Evolutionary conservation across 2,797 vertebrate genomes (phyloP), one percentile per base, ranked within the genome.

Genomic region (Hippoglossus hippoglossus): DNA sequence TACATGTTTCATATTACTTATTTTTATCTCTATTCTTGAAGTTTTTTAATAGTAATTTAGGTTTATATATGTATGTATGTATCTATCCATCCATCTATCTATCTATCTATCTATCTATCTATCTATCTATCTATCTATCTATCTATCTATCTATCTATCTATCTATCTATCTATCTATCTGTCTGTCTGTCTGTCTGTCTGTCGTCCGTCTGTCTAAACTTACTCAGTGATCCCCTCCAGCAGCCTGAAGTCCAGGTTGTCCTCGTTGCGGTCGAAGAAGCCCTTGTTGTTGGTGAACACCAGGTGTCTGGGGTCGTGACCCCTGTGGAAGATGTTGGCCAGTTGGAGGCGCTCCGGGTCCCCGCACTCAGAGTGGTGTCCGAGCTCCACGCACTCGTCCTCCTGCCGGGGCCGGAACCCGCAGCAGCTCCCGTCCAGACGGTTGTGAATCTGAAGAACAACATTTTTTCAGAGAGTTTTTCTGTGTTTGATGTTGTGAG

Each of bases 191-290:
- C 26, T 1, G 6, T 28, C 26, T 28, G 6, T 41, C 39, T 12
- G 11, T 39, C 39, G 0, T 41, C 39, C 13, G 1, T 41, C 39
- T 0, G 11, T 12, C 4, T 36, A 53, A 39, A 95, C 97, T 95
- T 90, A 99, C 98, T 98, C 98, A 84, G 95, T 95, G 81, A 99
- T 98, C 89, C 98, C 98, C 66, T 96, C 93, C 50, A 99, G 86
- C 34, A 99, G 93, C 89, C 94, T 96, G 92, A 98, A 98, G 91
- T 99, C 94, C 72, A 99, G 91, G 88, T 99, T 99, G 88, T 97
- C 97, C 87, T 98, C 97, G 0, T 96, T 97, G 84, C 97, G 95
- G 86, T 98, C 96, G 71, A 99, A 99, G 91, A 95, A 98, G 2
- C 95, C 96, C 63, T 96, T 96, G 87, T 99, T 99, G 91, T 94